These are phyloP conservation scores for Axis porcinus DNA, from an alignment of 2,113 vertebrate species.

Conservation along the genomic window DNA sequence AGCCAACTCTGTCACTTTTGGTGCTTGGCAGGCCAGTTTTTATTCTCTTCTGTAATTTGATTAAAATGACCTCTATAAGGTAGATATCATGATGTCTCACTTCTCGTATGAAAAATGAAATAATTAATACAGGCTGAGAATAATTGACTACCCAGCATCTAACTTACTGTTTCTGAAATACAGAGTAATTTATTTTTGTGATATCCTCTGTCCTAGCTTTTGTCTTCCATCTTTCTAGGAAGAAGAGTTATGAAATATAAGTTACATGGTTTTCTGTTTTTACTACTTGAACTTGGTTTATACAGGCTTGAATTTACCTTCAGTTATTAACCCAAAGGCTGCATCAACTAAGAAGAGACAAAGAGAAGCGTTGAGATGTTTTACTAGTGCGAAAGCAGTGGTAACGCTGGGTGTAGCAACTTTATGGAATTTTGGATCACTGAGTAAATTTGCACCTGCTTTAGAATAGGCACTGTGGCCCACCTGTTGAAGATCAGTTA, in stretches of 20 bases:
- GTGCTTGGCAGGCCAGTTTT: neutral
- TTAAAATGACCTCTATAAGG: neutral
- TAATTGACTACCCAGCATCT: neutral
- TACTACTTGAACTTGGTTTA: neutral
- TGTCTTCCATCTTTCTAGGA: neutral
- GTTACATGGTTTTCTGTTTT: neutral
- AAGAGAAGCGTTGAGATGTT: neutral
- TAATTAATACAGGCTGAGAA: neutral
- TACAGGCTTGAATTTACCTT: neutral
- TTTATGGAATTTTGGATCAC: neutral
- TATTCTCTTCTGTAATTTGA: constrained; percentile 34
- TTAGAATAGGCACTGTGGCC: neutral
- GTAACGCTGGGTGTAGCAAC: fast-evolving
- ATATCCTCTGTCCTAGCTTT: neutral
- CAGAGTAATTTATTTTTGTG: neutral
- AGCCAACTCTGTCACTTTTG: neutral
- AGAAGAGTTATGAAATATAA: neutral
- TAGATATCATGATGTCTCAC: neutral
- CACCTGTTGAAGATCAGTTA: neutral
- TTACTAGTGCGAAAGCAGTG: neutral
- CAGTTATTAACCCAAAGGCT: neutral
- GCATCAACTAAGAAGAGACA: neutral
- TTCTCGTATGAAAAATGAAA: neutral
- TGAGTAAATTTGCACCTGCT: neutral
- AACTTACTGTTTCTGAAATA: constrained; percentile 34